Percentiles rank a stretch among this genome's conserved stretches.
phyloP scores from a whole-genome alignment of 2,888 invertebrate species.

The Acronicta leporina region DNA sequence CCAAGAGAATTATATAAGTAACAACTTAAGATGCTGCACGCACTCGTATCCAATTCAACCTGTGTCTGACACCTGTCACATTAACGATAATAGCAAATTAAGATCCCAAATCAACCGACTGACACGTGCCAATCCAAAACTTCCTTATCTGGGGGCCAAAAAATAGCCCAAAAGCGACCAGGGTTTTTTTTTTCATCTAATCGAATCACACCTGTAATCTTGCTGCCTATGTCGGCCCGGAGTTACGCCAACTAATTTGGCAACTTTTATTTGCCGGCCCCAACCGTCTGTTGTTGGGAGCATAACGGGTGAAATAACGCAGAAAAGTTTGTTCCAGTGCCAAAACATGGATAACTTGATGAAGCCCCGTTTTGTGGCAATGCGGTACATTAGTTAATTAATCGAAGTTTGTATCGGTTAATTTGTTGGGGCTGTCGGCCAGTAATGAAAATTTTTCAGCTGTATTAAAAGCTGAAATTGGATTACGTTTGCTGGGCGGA shows the following conservation, averaged over 20 bases:
- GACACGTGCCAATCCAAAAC: constrained; percentile 46
- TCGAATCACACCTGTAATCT: constrained; percentile 55
- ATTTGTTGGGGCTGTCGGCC: constrained; percentile 31
- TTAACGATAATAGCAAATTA: constrained; percentile 36
- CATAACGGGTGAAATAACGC: constrained; percentile 49
- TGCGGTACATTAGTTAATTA: constrained; percentile 53
- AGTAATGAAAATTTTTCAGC: constrained; percentile 21
- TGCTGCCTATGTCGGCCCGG: constrained; percentile 34
- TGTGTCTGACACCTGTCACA: constrained; percentile 10
- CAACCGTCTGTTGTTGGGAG: constrained; percentile 40
- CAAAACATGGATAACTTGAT: constrained; percentile 56
- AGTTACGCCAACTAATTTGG: constrained; percentile 54
- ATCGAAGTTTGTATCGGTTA: constrained; percentile 50
- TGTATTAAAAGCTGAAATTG: constrained; percentile 33
- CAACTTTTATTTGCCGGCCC: constrained; percentile 56
- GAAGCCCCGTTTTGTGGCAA: constrained; percentile 48
- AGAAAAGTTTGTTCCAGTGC: constrained; percentile 51
- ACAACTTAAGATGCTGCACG: neutral
- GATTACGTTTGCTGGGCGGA: constrained; percentile 32
- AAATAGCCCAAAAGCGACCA: constrained; percentile 21
- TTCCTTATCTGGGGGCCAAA: constrained; percentile 12
- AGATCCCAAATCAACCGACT: constrained; percentile 30
- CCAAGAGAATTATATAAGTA: neutral
- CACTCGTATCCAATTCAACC: neutral
- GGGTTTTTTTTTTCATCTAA: constrained; percentile 47